Conservation (phyloP, 2,113 vertebrate genomes). For the Calonectris borealis region DNA sequence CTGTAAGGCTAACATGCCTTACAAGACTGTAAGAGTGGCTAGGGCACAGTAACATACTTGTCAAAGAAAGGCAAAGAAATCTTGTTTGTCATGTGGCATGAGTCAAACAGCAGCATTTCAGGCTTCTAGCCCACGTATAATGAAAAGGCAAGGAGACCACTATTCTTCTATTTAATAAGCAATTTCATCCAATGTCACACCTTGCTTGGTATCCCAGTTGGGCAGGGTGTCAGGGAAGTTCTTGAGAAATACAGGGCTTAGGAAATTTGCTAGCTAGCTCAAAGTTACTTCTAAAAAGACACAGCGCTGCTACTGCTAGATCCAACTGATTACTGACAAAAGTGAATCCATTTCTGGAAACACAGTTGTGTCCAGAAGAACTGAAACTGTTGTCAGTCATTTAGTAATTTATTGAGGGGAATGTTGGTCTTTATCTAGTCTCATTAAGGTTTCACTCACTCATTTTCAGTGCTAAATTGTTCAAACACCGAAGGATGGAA, state of each 20-base stretch:
- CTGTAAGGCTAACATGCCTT: neutral
- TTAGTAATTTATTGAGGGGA: neutral
- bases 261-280: neutral
- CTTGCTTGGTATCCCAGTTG: neutral
- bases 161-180: neutral
- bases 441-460: neutral
- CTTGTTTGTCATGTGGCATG: neutral
- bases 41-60: neutral
- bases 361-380: neutral
- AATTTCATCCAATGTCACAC: neutral
- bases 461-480: neutral
- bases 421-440: neutral
- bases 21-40: neutral
- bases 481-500: neutral
- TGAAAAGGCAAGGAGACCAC: slow-evolving; percentile 12
- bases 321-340: neutral
- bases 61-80: neutral
- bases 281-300: neutral
- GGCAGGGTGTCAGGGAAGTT: neutral
- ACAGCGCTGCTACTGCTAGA: neutral
- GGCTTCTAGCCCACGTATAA: neutral
- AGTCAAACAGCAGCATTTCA: neutral
- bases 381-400: neutral
- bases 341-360: neutral
- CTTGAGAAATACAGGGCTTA: neutral